Base-by-base conservation (phyloP, 2,888 invertebrate species). In the Drosophila barbarae region DNA sequence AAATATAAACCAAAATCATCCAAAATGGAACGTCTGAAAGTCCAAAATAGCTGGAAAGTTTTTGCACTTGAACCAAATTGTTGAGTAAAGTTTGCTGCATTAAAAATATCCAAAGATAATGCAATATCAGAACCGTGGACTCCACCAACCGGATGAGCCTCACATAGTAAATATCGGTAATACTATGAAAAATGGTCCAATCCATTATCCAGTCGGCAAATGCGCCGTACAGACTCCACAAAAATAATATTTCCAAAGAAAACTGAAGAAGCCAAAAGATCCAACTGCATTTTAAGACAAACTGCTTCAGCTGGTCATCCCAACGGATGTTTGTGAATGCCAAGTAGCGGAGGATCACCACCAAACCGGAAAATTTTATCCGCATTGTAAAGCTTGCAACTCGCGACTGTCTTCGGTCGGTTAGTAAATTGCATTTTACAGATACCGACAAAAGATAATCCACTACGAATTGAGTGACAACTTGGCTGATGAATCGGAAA, bases 121-220 rank as follows among this genome's bases (percentile, higher is more conserved):
- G 46, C 30, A 13, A 21, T 13, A 47, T 47, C 9, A 32, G 13
- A 2, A 21, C 3, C 5, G 13, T 9, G 5, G 18, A 13, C 13
- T 47, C 30, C 18, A 2, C 8, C 18, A 30, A 8, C 2, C 30
- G 8, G 13, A 21, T 2, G 1, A 32, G 1, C 5, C 5, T 12
- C 8, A 21, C 8, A 32, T 5, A 47, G 30, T 13, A 47, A 3
- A 13, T 2, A 13, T 30, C 13, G 5, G 30, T 30, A 1, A 5
- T 8, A 9, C 30, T 47, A 2, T 13, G 8, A 30, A 5, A 5
- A 9, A 5, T 1, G 2, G 0, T 1, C 1, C 9, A 9, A 3
- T 32, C 9, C 1, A 0, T 5, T 7, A 18, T 2, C 7, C 3
- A 18, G 0, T 18, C 12, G 7, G 1, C 0, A 18, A 1, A 9